Percentiles rank a stretch among this genome's conserved stretches.
Evolutionary conservation across 2,113 vertebrate genomes (phyloP).

Genomic region (Pituophis catenifer): DNA sequence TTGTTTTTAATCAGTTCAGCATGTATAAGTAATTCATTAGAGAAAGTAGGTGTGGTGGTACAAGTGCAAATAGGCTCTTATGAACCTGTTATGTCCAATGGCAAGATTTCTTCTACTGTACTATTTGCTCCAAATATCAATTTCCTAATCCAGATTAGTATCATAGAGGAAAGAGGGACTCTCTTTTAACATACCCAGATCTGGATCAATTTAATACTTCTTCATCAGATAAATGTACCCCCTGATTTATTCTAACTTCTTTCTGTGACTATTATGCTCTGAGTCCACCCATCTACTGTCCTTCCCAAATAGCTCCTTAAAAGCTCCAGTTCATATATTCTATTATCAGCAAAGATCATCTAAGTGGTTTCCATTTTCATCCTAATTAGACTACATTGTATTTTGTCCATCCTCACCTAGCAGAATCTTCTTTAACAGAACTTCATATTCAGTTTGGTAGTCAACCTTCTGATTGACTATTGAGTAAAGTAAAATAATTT

Average conservation of each 20-base stretch:
- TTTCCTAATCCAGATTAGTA: neutral
- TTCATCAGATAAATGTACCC: neutral
- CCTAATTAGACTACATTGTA: neutral
- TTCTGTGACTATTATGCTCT: neutral
- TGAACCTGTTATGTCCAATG: neutral
- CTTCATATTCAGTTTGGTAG: neutral
- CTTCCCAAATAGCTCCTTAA: neutral
- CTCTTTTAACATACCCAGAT: neutral
- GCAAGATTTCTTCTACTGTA: neutral
- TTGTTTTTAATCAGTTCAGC: neutral
- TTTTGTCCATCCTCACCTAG: neutral
- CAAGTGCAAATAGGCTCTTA: neutral
- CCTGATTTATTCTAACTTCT: neutral
- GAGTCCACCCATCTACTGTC: neutral
- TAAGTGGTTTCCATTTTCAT: neutral
- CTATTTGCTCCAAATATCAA: no score
- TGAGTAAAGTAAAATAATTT: neutral
- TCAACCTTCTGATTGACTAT: no score
- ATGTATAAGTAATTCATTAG: neutral
- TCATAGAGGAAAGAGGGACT: neutral
- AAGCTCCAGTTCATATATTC: neutral
- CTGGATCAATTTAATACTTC: neutral
- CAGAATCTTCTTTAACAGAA: neutral
- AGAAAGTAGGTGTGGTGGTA: neutral
- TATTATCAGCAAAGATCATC: no score